These are phyloP conservation scores for Apodemus speciosus DNA, from an alignment of 2,113 vertebrate genomes.

Conservation along the genomic window DNA sequence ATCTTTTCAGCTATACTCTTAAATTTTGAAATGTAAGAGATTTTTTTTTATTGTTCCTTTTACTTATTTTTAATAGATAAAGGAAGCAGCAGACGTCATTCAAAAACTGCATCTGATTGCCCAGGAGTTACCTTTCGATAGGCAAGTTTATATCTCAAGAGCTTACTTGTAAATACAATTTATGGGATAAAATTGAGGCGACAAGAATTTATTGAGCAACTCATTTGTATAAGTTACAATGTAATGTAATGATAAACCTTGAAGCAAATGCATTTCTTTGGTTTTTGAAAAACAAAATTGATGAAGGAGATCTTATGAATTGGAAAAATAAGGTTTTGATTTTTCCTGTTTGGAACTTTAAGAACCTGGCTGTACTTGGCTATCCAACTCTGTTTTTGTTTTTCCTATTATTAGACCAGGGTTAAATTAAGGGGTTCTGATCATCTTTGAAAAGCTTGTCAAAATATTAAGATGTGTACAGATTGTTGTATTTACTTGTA, in stretches of 20 bases:
- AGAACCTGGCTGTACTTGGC: neutral
- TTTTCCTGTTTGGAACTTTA: conserved; percentile 38
- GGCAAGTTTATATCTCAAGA: conserved; percentile 85
- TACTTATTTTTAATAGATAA: conserved; percentile 90
- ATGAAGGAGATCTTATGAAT: conserved; percentile 32
- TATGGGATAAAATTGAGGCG: conserved; percentile 62
- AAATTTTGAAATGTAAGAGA: neutral
- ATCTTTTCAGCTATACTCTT: conserved; percentile 33
- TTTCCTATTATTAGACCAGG: neutral
- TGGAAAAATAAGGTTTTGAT: neutral
- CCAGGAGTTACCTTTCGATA: conserved; percentile 98
- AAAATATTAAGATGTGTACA: conserved; percentile 7
- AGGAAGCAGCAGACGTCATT: conserved; percentile 99
- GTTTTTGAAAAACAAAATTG: conserved; percentile 16
- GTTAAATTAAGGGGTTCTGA: neutral
- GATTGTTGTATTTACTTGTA: neutral
- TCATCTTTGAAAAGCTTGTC: conserved; percentile 25
- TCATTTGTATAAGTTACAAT: neutral
- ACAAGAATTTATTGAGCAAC: conserved; percentile 35
- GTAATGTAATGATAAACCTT: conserved; percentile 21
- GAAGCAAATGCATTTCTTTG: conserved; percentile 33
- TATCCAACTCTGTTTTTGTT: neutral
- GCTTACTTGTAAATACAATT: conserved; percentile 49
- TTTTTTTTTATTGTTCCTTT: conserved; percentile 47
- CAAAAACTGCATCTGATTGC: conserved; percentile 99